Base-by-base conservation (phyloP, 2,797 vertebrate genomes). In the Enteromius trimaculatus region DNA sequence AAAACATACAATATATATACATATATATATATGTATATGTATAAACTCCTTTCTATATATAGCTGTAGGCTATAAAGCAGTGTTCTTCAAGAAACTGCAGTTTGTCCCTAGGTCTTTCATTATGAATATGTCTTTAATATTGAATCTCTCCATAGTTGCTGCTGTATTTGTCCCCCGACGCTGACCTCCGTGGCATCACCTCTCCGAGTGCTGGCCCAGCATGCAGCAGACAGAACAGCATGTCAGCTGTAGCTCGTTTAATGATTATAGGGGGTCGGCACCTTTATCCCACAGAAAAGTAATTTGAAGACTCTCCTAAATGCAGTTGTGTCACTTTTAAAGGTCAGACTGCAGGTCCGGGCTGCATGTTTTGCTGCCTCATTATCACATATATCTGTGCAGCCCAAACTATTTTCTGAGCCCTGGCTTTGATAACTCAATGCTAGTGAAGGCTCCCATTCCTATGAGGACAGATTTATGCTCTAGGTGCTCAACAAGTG, bases 171-270 rank as follows among this genome's bases (percentile, higher is more conserved):
- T 17, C 9, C 51, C 75, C 5, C 14, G n/a, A n/a, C 83, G 19
- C 19, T 92, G 92, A 94, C 93, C 92, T 94, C 92, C 90, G 68
- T 83, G 81, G 29, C 75, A 87, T 42, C 86, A 85, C 81, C 86
- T 80, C 86, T 89, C 42, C 39, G 55, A 83, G 84, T 82, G 85
- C 87, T 87, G 81, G 84, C 81, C 82, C 90, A 90, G 86, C 81
- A 89, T 89, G 80, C 86, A 85, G 58, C 37, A 82, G 77, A 84
- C 53, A 44, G 85, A 89, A 87, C 72, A 77, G 75, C 68, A 71
- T 78, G 88, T 80, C 86, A 85, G 81, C 88, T 89, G 83, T 66
- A 84, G 84, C 66, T 85, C 85, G 85, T 83, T 90, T 92, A 91
- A 91, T 92, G 86, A 91, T 90, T 87, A 89, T 79, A 77, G 85